A percentile compares a stretch with the other conserved stretches of the same genome.
These are phyloP conservation scores for Caenorhabditis sulstoni DNA, from an alignment of 2,888 invertebrate genomes.

Conservation along the genomic window DNA sequence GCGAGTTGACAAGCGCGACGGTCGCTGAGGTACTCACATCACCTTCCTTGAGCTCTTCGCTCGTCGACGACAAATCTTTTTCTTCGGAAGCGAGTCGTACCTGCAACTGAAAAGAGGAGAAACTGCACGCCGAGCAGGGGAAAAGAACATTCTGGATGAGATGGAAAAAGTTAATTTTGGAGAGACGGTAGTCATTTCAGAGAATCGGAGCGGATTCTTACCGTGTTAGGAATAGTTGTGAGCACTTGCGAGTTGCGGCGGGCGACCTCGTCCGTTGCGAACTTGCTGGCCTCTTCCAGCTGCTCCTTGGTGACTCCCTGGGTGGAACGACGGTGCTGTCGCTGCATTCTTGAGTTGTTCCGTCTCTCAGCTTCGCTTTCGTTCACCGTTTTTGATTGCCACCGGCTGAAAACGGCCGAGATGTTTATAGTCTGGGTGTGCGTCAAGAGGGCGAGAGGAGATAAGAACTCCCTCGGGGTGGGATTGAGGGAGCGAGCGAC, in stretches of 20 bases:
- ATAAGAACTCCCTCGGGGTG: background rate
- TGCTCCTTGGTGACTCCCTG: constrained; percentile 78
- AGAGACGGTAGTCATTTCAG: background rate
- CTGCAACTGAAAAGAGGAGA: constrained; percentile 22
- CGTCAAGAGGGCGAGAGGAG: background rate
- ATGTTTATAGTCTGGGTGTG: background rate
- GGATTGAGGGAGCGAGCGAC: constrained; percentile 11
- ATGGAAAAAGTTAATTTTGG: constrained; percentile 1
- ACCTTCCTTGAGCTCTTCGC: constrained; percentile 40
- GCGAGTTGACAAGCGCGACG: constrained; percentile 52
- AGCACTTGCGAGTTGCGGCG: constrained; percentile 46
- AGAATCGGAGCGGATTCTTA: constrained; percentile 1
- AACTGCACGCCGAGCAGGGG: constrained; percentile 22
- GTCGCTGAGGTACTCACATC: constrained; percentile 61
- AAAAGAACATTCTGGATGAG: constrained; percentile 2
- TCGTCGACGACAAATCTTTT: constrained; percentile 55
- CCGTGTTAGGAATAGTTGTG: constrained; percentile 27
- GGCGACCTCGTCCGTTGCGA: constrained; percentile 62
- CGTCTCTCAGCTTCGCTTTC: constrained; percentile 79
- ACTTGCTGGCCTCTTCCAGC: constrained; percentile 68
- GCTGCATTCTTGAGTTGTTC: constrained; percentile 76
- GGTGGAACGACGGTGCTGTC: constrained; percentile 76
- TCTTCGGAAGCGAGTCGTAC: constrained; percentile 66
- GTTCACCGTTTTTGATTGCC: constrained; percentile 76
- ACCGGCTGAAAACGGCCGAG: constrained; percentile 70